Evolutionary conservation across 2,888 invertebrate genomes (phyloP).

Genomic region (Slavum lentiscoides): DNA sequence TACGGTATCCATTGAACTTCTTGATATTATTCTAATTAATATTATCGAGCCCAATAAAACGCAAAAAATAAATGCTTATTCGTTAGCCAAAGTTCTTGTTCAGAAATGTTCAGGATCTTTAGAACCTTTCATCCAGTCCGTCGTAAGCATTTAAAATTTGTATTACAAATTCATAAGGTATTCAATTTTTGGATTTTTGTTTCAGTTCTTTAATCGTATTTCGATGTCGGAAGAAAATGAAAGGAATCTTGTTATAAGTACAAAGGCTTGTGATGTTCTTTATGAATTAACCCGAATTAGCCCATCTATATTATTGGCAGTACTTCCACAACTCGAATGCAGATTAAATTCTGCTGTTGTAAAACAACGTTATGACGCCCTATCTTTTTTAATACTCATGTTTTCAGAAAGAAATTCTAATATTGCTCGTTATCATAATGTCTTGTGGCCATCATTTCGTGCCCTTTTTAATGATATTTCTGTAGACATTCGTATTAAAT

Average conservation of each 20-base stretch:
- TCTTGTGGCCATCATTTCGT: slow-evolving; percentile 89
- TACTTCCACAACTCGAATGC: slow-evolving; percentile 92
- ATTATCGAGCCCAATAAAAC: slow-evolving; percentile 92
- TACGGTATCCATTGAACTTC: slow-evolving; percentile 87
- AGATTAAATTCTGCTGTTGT: slow-evolving; percentile 91
- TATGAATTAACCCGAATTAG: slow-evolving; percentile 94
- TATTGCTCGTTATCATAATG: slow-evolving; percentile 81
- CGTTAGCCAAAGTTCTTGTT: slow-evolving; percentile 88
- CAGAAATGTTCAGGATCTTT: slow-evolving; percentile 88
- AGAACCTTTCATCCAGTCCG: slow-evolving; percentile 92
- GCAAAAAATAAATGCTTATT: slow-evolving; percentile 85
- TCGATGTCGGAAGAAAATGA: slow-evolving; percentile 91
- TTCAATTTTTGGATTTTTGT: slow-evolving; percentile 56
- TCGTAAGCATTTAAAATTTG: slow-evolving; percentile 64
- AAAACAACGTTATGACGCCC: slow-evolving; percentile 83
- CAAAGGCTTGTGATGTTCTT: slow-evolving; percentile 91
- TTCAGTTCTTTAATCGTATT: slow-evolving; percentile 93
- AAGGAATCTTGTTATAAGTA: slow-evolving; percentile 74
- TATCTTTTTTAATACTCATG: slow-evolving; percentile 89
- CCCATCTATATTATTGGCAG: slow-evolving; percentile 81
- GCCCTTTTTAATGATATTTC: slow-evolving; percentile 95
- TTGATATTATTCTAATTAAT: slow-evolving; percentile 91
- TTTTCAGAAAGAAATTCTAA: slow-evolving; percentile 93
- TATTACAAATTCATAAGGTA: slow-evolving; percentile 22
- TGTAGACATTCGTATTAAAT: slow-evolving; percentile 87